Base-by-base conservation (phyloP, 2,113 vertebrate genomes). In the Oxyruncus cristatus region DNA sequence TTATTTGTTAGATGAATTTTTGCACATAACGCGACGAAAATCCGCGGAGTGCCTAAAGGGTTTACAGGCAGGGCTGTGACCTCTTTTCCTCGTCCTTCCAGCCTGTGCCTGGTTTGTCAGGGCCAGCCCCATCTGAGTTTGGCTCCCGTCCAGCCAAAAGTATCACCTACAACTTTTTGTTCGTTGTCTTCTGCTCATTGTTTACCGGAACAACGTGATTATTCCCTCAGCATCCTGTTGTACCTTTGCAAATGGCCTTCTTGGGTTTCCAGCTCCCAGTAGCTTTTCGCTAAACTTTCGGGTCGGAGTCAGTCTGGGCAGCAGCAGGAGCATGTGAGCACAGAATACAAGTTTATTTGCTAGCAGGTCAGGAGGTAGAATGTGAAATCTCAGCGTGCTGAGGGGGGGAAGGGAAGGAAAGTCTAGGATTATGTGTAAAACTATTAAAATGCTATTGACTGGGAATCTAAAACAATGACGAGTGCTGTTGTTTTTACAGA, bases 401-500 rank as follows among this genome's bases (percentile, higher is more conserved):
- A 85, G 77, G 61, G 77, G 73, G 81, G 92, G 93, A 92, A 92
- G 74, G 91, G 82, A 63, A 63, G 61, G 37, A 82, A 58, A 90
- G 76, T 93, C 96, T 89, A 49, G 90, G 79, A 75, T 93, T 96
- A 52, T 95, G 94, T 89, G 91, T 95, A 96, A 95, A 97, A 96
- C 94, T 94, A 95, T 96, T 97, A 96, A 91, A 97, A 86, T 88
- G 84, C 85, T 93, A 85, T 95, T 97, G 92, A 95, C 95, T 94
- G 88, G 83, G 89, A 88, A 92, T 89, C 95, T 92, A 85, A 93
- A 97, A 94, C 92, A 96, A 92, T 96, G 96, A 96, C 30, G 94
- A 96, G 94, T 92, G 91, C 96, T 98, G 96, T 98, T 98, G 96
- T 98, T 97, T 98, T 98, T 97, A 97, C 96, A 97, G 97, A 97